phyloP scores from a whole-genome alignment of 2,888 invertebrate species.

The Aporophyla lueneburgensis region DNA sequence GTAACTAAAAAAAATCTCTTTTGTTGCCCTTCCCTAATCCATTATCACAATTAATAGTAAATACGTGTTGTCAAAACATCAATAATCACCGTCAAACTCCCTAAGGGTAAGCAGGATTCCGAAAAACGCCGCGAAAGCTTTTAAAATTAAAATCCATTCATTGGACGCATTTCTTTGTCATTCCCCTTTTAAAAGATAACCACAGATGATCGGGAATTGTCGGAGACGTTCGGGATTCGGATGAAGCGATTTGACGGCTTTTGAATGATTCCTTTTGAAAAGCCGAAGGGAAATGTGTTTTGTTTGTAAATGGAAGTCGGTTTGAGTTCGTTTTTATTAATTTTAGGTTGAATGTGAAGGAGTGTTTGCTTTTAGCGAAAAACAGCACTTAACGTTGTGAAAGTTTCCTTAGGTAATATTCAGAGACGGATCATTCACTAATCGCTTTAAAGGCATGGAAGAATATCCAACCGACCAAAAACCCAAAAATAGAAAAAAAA shows the following conservation, averaged over 20 bases:
- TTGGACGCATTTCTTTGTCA: constrained; percentile 85
- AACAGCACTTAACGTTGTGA: neutral
- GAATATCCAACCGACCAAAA: too few relatives aligned
- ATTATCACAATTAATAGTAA: constrained; percentile 79
- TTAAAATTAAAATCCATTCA: constrained; percentile 89
- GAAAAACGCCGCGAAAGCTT: constrained; percentile 87
- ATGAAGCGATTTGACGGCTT: constrained; percentile 60
- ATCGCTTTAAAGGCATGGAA: too few relatives aligned
- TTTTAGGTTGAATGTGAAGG: constrained; percentile 1
- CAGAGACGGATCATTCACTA: too few relatives aligned
- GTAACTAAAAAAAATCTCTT: too few relatives aligned
- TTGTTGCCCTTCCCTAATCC: constrained; percentile 70
- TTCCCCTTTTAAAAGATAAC: constrained; percentile 80
- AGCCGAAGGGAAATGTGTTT: constrained; percentile 55
- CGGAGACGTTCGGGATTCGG: constrained; percentile 73
- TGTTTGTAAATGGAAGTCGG: constrained; percentile 27
- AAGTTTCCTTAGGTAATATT: too few relatives aligned
- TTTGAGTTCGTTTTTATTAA: constrained; percentile 19
- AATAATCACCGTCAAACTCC: constrained; percentile 83
- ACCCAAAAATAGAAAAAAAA: too few relatives aligned
- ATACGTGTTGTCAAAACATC: constrained; percentile 87
- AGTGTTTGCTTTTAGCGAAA: neutral
- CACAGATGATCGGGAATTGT: constrained; percentile 78
- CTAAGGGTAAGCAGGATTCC: constrained; percentile 80
- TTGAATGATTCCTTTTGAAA: constrained; percentile 59